phyloP scores from a whole-genome alignment of 2,888 invertebrate genomes.

The Phorcus lineatus region DNA sequence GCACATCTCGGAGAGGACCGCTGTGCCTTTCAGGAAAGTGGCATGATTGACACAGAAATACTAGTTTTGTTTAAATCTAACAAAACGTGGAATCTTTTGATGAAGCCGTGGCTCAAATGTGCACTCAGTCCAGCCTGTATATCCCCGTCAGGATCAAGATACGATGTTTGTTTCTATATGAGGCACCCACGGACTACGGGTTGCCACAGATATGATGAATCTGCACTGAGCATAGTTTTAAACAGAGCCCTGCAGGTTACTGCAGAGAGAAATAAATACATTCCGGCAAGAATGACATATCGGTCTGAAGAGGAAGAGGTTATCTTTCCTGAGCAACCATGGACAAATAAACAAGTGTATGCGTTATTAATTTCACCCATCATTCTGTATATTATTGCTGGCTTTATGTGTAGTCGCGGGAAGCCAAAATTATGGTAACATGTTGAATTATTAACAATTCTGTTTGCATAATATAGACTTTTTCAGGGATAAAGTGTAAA shows the following conservation, averaged over 20 bases:
- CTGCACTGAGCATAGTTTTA: constrained; percentile 60
- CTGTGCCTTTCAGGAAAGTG: constrained; percentile 55
- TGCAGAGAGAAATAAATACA: constrained; percentile 47
- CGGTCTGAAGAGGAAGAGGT: constrained; percentile 40
- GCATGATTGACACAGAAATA: constrained; percentile 53
- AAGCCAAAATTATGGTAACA: neutral
- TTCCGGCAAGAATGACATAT: constrained; percentile 50
- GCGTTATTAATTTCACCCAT: constrained; percentile 40
- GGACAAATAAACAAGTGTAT: constrained; percentile 52
- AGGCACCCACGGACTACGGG: constrained; percentile 63
- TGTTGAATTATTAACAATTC: neutral
- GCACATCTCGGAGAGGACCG: constrained; percentile 55
- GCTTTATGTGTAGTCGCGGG: neutral
- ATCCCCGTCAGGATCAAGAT: constrained; percentile 49
- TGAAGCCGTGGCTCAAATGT: constrained; percentile 68
- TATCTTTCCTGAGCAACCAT: constrained; percentile 63
- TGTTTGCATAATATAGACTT: neutral
- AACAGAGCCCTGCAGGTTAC: constrained; percentile 58
- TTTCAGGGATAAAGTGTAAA: too few relatives aligned
- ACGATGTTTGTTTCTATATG: constrained; percentile 58
- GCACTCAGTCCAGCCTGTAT: constrained; percentile 60
- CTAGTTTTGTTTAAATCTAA: constrained; percentile 62
- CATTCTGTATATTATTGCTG: neutral
- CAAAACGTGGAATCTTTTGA: constrained; percentile 53
- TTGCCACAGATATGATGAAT: constrained; percentile 66